Conservation (phyloP, 2,113 vertebrate genomes). For the Zapornia atra region DNA sequence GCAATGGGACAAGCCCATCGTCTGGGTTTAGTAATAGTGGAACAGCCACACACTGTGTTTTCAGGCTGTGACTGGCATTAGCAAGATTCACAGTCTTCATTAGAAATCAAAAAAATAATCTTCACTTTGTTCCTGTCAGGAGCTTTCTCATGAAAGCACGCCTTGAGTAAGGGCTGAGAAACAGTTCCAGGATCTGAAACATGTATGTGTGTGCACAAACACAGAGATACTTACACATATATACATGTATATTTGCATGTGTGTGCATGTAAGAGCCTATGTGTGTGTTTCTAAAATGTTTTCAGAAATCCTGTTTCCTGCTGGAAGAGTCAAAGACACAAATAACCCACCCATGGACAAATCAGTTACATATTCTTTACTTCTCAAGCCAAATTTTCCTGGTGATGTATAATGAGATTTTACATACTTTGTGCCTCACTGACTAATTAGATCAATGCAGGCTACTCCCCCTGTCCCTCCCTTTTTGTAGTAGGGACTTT, state of each 20-base stretch:
- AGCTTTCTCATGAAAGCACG: neutral
- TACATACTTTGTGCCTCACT: conserved; percentile 48
- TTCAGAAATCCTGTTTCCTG: conserved; percentile 10
- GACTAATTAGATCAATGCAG: conserved; percentile 62
- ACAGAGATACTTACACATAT: fast-evolving
- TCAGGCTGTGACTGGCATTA: neutral
- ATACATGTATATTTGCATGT: too few species aligned
- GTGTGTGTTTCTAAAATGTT: neutral
- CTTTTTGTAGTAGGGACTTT: conserved; percentile 64
- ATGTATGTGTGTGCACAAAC: fast-evolving
- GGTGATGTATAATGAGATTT: conserved; percentile 49
- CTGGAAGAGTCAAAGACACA: neutral
- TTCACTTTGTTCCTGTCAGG: neutral
- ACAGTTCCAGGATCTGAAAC: neutral
- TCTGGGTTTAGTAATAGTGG: neutral
- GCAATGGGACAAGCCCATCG: neutral
- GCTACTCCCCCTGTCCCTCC: conserved; percentile 41
- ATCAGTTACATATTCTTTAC: conserved; percentile 36
- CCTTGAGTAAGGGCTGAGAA: neutral
- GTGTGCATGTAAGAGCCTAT: neutral
- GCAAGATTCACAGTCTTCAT: neutral
- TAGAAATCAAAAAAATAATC: neutral
- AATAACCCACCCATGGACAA: conserved; percentile 39
- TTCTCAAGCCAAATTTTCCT: conserved; percentile 42
- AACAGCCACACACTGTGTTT: neutral